phyloP scores from a whole-genome alignment of 2,797 vertebrate genomes.

The Kryptolebias ocellatus region DNA sequence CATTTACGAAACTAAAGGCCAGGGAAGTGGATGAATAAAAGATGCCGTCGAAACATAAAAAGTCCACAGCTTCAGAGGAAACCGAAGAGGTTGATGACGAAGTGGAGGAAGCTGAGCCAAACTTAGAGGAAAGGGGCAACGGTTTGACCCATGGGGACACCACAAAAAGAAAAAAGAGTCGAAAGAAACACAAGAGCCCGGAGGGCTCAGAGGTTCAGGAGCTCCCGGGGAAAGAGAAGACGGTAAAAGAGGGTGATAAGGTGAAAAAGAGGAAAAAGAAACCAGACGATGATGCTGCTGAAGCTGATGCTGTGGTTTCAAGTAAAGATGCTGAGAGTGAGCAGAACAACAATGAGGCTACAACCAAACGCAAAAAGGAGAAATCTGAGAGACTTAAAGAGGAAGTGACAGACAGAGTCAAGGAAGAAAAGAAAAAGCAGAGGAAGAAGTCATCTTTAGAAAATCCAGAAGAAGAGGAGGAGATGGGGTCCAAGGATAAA shows the following conservation, averaged over 20 bases:
- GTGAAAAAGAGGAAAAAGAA: slow-evolving; percentile 77
- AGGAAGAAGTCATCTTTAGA: slow-evolving; percentile 72
- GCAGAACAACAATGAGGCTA: slow-evolving; percentile 84
- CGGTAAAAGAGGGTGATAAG: slow-evolving; percentile 53
- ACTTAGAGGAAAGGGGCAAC: slow-evolving; percentile 67
- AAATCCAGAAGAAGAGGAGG: slow-evolving; percentile 53
- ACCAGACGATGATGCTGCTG: slow-evolving; percentile 40
- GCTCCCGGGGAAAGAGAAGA: slow-evolving; percentile 45
- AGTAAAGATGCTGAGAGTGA: slow-evolving; percentile 55
- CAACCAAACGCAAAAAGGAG: slow-evolving; percentile 68
- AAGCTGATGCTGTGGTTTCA: slow-evolving; percentile 55
- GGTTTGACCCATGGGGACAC: slow-evolving; percentile 41
- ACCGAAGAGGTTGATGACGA: slow-evolving; percentile 80
- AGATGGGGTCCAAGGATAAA: slow-evolving; percentile 76
- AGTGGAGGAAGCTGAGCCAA: slow-evolving; percentile 74
- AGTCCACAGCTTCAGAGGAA: slow-evolving; percentile 76
- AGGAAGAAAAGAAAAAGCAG: slow-evolving; percentile 72
- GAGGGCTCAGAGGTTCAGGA: slow-evolving; percentile 41
- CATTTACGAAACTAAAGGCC: slow-evolving; percentile 77
- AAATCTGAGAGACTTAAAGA: slow-evolving; percentile 66
- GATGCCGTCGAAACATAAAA: slow-evolving; percentile 88
- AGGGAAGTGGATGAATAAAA: slow-evolving; percentile 89
- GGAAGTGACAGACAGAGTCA: slow-evolving; percentile 63
- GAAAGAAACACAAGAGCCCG: slow-evolving; percentile 60
- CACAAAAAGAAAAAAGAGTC: slow-evolving; percentile 62